phyloP scores from a whole-genome alignment of 2,113 vertebrate genomes.

The Caranx ignobilis region DNA sequence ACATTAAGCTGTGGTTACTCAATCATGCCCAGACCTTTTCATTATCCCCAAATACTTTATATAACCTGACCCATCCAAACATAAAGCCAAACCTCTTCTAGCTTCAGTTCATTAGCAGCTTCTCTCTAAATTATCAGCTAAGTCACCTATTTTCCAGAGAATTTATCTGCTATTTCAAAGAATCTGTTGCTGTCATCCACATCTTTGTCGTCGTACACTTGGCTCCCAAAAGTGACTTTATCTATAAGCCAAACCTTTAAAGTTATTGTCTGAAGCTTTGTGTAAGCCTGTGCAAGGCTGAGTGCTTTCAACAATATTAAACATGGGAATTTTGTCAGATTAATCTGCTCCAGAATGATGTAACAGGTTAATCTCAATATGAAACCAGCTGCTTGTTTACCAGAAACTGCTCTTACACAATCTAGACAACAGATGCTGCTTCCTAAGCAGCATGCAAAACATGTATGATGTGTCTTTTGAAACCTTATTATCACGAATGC shows the following conservation, averaged over 20 bases:
- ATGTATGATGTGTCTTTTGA: background rate
- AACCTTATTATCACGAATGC: background rate
- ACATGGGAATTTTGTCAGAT: slow-evolving; percentile 39
- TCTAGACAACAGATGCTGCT: background rate
- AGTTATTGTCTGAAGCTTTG: background rate
- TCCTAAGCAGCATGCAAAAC: background rate
- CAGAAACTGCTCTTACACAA: slow-evolving; percentile 27
- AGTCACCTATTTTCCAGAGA: background rate
- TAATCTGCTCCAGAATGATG: slow-evolving; percentile 35
- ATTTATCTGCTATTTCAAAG: background rate
- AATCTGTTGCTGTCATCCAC: background rate
- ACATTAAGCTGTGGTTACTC: slow-evolving; percentile 46
- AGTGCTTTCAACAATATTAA: slow-evolving; percentile 61
- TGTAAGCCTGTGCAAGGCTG: slow-evolving; percentile 11
- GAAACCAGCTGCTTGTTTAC: slow-evolving; percentile 40
- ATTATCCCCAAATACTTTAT: slow-evolving; percentile 49
- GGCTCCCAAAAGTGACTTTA: background rate
- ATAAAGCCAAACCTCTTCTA: slow-evolving; percentile 18
- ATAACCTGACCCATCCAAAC: slow-evolving; percentile 52
- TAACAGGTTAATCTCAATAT: slow-evolving; percentile 39
- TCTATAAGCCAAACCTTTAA: slow-evolving; percentile 14
- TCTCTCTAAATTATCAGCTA: background rate
- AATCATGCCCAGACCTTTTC: slow-evolving; percentile 27
- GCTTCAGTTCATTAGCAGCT: slow-evolving; percentile 12
- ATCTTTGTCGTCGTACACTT: background rate